A percentile compares a stretch with the other conserved stretches of the same genome.
These are phyloP conservation scores for Sceliomorpha sp. DNA, from an alignment of 2,888 invertebrate genomes.

Conservation along the genomic window DNA sequence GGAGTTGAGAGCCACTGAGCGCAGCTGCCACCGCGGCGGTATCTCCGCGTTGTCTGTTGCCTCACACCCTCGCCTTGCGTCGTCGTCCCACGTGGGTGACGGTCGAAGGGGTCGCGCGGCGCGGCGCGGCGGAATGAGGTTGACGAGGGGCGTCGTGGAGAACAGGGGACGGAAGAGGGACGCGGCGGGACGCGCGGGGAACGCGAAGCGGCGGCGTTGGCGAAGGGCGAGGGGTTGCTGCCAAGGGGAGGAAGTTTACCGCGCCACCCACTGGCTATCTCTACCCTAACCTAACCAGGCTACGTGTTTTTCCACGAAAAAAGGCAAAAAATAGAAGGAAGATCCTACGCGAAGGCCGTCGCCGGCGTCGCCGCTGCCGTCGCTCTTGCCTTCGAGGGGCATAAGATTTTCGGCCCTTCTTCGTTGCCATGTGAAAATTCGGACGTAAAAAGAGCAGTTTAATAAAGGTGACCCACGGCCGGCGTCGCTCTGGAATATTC, in stretches of 20 bases:
- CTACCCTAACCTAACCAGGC: constrained; percentile 46
- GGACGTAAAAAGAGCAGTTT: constrained; percentile 7
- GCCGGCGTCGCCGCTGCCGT: no score
- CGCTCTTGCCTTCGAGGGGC: constrained; percentile 20
- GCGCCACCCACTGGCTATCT: constrained; percentile 55
- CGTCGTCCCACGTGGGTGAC: constrained; percentile 79
- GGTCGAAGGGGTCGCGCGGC: constrained; percentile 79
- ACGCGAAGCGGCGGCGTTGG: constrained; percentile 49
- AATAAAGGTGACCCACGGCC: constrained; percentile 22
- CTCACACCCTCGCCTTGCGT: constrained; percentile 72
- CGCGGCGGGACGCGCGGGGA: constrained; percentile 26
- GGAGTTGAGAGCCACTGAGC: constrained; percentile 73
- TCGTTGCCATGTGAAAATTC: constrained; percentile 32
- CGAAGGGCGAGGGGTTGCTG: constrained; percentile 47
- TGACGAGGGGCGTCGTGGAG: constrained; percentile 67
- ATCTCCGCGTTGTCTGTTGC: constrained; percentile 76
- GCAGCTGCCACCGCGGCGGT: constrained; percentile 77
- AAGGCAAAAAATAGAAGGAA: constrained; percentile 15
- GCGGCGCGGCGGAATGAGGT: constrained; percentile 79
- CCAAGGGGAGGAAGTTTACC: constrained; percentile 43
- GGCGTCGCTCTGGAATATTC: constrained; percentile 38
- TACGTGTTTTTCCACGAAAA: constrained; percentile 52
- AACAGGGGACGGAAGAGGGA: constrained; percentile 24
- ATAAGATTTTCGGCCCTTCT: constrained; percentile 18
- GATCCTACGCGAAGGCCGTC: constrained; percentile 24